phyloP scores from a whole-genome alignment of 2,888 invertebrate genomes.

The Microchrysa polita region DNA sequence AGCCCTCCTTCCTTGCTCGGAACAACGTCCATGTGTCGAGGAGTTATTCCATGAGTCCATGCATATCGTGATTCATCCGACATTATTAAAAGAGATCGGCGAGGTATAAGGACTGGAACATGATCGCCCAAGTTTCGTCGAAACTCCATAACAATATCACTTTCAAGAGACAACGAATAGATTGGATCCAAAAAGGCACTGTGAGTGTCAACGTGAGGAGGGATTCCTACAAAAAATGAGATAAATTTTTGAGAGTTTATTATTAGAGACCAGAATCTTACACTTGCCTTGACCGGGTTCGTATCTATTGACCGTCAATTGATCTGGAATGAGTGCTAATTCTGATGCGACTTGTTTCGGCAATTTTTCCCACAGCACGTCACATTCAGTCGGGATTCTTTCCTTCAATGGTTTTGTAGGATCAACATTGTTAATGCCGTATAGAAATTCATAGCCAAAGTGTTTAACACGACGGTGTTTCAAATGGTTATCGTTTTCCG shows the following conservation, averaged over 20 bases:
- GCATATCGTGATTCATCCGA: conserved; percentile 80
- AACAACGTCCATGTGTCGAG: conserved; percentile 81
- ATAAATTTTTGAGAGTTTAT: not conserved
- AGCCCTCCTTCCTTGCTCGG: conserved; percentile 65
- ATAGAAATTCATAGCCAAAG: conserved; percentile 91
- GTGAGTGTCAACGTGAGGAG: conserved; percentile 94
- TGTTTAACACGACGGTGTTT: conserved; percentile 90
- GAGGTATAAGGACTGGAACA: conserved; percentile 73
- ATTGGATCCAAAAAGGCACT: conserved; percentile 92
- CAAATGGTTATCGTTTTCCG: conserved; percentile 61
- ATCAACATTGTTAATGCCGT: conserved; percentile 87
- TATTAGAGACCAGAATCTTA: not conserved
- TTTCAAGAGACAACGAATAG: conserved; percentile 84
- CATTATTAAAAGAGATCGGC: conserved; percentile 82
- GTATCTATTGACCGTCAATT: conserved; percentile 87
- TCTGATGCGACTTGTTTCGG: conserved; percentile 65
- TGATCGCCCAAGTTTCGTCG: conserved; percentile 70
- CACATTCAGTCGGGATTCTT: conserved; percentile 76
- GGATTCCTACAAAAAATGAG: conserved; percentile 76
- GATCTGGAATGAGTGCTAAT: conserved; percentile 73
- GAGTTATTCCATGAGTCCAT: conserved; percentile 90
- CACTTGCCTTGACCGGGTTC: conserved; percentile 80
- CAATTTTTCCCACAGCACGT: conserved; percentile 68
- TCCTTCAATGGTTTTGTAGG: conserved; percentile 71
- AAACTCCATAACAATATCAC: conserved; percentile 90